A percentile compares a stretch with the other conserved stretches of the same genome.
phyloP scores from a whole-genome alignment of 1,140 invertebrate genomes.

The Acyrthosiphon pisum region DNA sequence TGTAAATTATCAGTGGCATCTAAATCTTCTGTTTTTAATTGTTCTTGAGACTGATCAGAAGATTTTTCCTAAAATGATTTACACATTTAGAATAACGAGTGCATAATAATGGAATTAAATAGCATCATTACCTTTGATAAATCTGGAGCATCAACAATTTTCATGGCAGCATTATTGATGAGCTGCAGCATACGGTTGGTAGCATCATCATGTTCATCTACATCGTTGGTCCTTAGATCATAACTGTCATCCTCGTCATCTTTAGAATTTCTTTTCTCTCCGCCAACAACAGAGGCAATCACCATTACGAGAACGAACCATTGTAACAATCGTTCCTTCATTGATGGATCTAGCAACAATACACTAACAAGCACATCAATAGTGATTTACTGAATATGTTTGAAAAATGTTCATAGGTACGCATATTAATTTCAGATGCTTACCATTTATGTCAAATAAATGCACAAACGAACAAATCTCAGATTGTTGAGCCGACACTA shows the following conservation, averaged over 20 bases:
- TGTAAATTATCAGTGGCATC: constrained; percentile 58
- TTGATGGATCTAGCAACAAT: constrained; percentile 17
- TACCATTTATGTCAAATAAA: constrained; percentile 10
- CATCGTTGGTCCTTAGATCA: constrained; percentile 14
- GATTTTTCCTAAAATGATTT: constrained; percentile 30
- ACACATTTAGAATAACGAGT: not conserved
- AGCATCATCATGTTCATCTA: constrained; percentile 42
- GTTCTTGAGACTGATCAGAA: constrained; percentile 36
- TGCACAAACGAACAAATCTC: not conserved
- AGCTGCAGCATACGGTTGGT: constrained; percentile 39
- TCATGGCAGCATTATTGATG: constrained; percentile 60
- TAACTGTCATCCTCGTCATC: constrained; percentile 43
- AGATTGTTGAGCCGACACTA: not conserved
- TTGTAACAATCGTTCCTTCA: constrained; percentile 38
- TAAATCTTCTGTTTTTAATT: constrained; percentile 53
- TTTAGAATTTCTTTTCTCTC: constrained; percentile 1
- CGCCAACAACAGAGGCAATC: not conserved
- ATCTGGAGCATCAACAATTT: constrained; percentile 63
- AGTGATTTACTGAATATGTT: not conserved
- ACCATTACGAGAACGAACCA: constrained; percentile 30
- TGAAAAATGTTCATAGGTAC: not conserved
- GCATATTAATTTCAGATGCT: not conserved
- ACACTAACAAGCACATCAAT: not conserved
- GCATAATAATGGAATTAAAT: constrained; percentile 56
- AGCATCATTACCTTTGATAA: constrained; percentile 59